Base-by-base conservation (phyloP, 92 coral and sea anemone species). In the Zoanthus solanderi region DNA sequence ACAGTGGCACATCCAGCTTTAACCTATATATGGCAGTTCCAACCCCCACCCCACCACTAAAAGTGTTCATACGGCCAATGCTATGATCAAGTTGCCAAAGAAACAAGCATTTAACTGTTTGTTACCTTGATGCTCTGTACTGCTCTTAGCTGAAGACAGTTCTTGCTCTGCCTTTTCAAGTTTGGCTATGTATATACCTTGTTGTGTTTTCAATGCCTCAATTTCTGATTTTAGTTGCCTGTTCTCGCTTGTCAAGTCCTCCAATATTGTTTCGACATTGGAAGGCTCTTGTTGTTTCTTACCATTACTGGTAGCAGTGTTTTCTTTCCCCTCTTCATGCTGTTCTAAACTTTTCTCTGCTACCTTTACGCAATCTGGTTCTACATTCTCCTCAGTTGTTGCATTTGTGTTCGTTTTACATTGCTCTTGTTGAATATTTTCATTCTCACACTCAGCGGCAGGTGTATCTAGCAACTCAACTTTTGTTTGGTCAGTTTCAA, bases 131-230 rank as follows among this genome's bases (percentile, higher is more conserved):
- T 87, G 50, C 53, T 52, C 48, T 79, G 71, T 58, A 66, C 68
- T 88, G 92, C 79, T 72, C 83, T 76, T 73, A 67, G 87, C 84
- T 84, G 87, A 23, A 18, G 86, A 83, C 57, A 91, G 78, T 53
- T 91, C 94, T 72, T 91, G 92, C 58, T 91, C 94, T 47, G 89
- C 69, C n/a, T 87, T 91, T 28, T 87, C 89, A 34, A 91, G 89
- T 66, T 84, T 91, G 18, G 87, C 78, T 66, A 84, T 78, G 76
- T 88, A 88, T 0, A 79, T 89, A 54, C 84, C 90, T 74, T 83
- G 87, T 72, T 91, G 91, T 68, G 75, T 83, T 50, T 79, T 91
- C 78, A 88, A 63, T 68, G 87, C 82, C 12, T 77, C 52, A n/a
- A 91, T 66, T 37, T 91, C 94, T 53, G 89, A 88, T 69, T 84